Evolutionary conservation across 2,797 vertebrate species (phyloP).

Genomic region (Crypturellus tataupa): DNA sequence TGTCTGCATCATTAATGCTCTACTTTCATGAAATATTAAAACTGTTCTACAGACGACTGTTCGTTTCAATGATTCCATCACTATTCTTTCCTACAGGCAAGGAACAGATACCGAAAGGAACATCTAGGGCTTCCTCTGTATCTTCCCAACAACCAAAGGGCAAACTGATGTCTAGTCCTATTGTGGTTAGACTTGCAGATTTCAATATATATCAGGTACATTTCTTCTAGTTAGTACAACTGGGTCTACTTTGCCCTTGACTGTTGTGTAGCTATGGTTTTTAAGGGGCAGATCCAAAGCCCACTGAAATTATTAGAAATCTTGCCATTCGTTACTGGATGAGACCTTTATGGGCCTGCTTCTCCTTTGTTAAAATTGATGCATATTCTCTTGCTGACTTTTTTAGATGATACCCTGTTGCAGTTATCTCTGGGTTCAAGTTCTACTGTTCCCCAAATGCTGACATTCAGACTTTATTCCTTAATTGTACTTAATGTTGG

Average conservation of each 20-base stretch:
- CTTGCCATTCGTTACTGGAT: not conserved
- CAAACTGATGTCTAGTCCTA: constrained; percentile 95
- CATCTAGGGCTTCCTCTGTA: constrained; percentile 83
- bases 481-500: not conserved
- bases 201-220: constrained; percentile 97
- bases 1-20: not conserved
- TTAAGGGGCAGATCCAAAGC: not conserved
- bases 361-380: constrained; percentile 1
- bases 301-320: not conserved
- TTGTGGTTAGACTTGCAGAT: constrained; percentile 96
- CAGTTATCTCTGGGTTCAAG: not conserved
- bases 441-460: not conserved
- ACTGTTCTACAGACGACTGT: not conserved
- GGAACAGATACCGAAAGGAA: constrained; percentile 80
- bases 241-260: not conserved
- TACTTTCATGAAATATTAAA: constrained; percentile 3
- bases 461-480: not conserved
- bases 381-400: not conserved
- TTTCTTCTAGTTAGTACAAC: constrained; percentile 51
- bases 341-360: constrained; percentile 9
- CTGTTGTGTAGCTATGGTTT: not conserved
- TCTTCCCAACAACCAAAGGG: constrained; percentile 85
- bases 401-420: not conserved
- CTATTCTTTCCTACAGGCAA: constrained; percentile 80
- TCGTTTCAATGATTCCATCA: constrained; percentile 41